phyloP scores from a whole-genome alignment of 2,113 vertebrate species.

The Tragelaphus scriptus region DNA sequence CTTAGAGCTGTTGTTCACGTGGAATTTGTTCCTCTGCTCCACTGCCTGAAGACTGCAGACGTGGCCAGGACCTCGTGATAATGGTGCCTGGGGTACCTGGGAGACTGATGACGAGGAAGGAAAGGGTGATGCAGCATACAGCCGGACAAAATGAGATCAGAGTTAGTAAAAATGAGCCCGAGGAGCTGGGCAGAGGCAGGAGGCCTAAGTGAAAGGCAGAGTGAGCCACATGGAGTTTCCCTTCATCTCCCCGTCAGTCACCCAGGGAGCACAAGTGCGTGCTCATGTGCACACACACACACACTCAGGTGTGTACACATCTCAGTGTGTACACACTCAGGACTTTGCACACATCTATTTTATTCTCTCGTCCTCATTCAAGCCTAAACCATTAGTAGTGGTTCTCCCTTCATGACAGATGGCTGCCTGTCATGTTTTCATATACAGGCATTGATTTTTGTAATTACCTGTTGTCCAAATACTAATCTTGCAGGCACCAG shows the following conservation, averaged over 20 bases:
- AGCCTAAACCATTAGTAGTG: background rate
- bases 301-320: background rate
- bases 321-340: background rate
- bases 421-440: conserved; percentile 60
- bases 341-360: background rate
- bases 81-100: no score
- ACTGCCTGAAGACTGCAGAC: background rate
- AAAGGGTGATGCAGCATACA: background rate
- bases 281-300: fast-evolving
- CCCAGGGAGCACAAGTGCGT: fast-evolving
- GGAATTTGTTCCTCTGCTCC: background rate
- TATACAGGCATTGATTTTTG: conserved; percentile 59
- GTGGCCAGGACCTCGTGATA: background rate
- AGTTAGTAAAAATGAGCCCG: background rate
- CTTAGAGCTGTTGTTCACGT: background rate
- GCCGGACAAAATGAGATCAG: background rate
- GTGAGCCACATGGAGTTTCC: background rate
- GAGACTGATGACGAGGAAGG: background rate
- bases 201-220: background rate
- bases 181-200: background rate
- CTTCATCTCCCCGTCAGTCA: background rate
- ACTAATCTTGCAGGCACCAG: conserved; percentile 59
- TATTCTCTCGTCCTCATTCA: background rate
- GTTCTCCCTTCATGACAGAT: conserved; percentile 20
- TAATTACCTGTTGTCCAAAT: conserved; percentile 72